These are phyloP conservation scores for Ennomos fuscantarius DNA, from an alignment of 2,888 invertebrate species.

Conservation along the genomic window DNA sequence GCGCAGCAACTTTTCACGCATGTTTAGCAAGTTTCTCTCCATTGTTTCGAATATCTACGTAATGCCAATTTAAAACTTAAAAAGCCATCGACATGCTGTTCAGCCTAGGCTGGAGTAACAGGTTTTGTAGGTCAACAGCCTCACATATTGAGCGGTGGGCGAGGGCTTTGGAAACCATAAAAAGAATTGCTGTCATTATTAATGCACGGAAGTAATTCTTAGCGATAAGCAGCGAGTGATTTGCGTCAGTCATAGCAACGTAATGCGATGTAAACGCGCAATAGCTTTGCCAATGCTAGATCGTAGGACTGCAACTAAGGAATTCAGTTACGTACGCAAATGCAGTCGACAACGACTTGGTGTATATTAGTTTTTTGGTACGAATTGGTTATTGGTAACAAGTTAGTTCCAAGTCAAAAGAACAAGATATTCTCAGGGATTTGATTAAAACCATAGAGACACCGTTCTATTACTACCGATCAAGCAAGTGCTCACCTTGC, in stretches of 20 bases:
- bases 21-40: constrained; percentile 3
- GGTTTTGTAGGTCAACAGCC: constrained; percentile 58
- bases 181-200: constrained; percentile 8
- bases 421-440: too few relatives aligned
- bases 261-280: constrained; percentile 8
- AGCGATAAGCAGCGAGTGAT: constrained; percentile 5
- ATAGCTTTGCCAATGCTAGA: not conserved
- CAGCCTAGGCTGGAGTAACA: constrained; percentile 47
- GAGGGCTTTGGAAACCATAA: constrained; percentile 8
- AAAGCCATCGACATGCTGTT: constrained; percentile 39
- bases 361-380: constrained; percentile 3
- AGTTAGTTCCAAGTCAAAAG: too few relatives aligned
- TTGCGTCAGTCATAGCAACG: constrained; percentile 20
- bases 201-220: not conserved
- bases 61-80: constrained; percentile 26
- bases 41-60: constrained; percentile 9
- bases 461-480: too few relatives aligned
- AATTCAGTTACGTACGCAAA: constrained; percentile 18
- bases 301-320: constrained; percentile 33
- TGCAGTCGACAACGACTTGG: not conserved
- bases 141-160: constrained; percentile 34
- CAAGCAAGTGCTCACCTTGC: too few relatives aligned
- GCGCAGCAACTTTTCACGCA: constrained; percentile 2
- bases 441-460: too few relatives aligned
- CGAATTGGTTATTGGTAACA: too few relatives aligned